A percentile compares a stretch with the other conserved stretches of the same genome.
phyloP scores from a whole-genome alignment of 1,140 invertebrate species.

The Dolichoris vasculosae region DNA sequence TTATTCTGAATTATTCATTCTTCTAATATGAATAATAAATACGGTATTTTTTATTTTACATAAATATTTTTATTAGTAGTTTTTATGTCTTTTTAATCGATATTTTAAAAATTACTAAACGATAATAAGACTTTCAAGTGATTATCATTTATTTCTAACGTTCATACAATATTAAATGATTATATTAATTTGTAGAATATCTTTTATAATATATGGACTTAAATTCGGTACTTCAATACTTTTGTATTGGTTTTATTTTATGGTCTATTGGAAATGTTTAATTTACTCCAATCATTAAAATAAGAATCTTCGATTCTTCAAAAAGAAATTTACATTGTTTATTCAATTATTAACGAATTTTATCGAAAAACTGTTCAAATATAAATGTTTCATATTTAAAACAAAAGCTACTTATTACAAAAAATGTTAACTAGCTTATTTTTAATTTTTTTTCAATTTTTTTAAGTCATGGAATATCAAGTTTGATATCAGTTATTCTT shows the following conservation, averaged over 20 bases:
- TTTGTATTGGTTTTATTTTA: background rate
- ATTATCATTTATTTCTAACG: slow-evolving; percentile 51
- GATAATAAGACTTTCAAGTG: slow-evolving; percentile 51
- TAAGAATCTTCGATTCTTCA: background rate
- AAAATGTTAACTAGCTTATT: background rate
- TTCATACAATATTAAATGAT: background rate
- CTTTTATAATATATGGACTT: background rate
- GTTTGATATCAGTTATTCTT: background rate
- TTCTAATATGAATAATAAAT: background rate
- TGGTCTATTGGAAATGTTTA: background rate
- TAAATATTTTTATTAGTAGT: background rate
- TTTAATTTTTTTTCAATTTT: background rate
- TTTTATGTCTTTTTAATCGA: background rate
- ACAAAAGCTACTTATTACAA: background rate
- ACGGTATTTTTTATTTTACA: background rate
- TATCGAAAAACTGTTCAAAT: background rate
- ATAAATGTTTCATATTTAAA: background rate
- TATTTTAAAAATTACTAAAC: slow-evolving; percentile 42
- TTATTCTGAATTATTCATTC: background rate
- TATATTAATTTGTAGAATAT: background rate
- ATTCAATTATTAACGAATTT: background rate
- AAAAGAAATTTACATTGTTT: background rate
- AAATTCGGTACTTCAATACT: background rate
- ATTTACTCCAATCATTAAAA: background rate
- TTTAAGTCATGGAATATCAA: background rate